Evolutionary conservation across 2,797 vertebrate species (phyloP), one percentile per base, ranked within the genome.

Genomic region (Urocyon cinereoargenteus): DNA sequence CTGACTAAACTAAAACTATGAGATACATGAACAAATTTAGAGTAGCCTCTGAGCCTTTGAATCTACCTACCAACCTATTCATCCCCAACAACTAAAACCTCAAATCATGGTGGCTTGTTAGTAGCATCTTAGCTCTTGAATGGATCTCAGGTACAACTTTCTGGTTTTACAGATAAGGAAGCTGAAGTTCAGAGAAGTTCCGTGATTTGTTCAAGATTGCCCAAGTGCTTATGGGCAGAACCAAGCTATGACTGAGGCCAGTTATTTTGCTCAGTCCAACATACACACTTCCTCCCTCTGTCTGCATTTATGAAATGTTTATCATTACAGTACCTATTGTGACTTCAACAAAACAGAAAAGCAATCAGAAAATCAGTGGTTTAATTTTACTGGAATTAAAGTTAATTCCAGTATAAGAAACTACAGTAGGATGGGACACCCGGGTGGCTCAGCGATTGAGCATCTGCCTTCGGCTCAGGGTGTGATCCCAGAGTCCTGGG

Each of bases 261-360:
- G 59, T 75, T 85, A 15, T 11, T 11, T 79, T 87, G 66, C 34
- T 78, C 31, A 68, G 55, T 62, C 18, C 62, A 73, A 14, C 26
- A 45, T 6, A 66, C 24, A 40, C 0, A 4, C 75, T 94, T 34
- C 40, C 40, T 85, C 64, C 45, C n/a, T 87, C 70, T 62, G 10
- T 78, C 68, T 51, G 28, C 61, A 49, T 82, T 28, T 90, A 78
- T 53, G n/a, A 91, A 68, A 72, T 28, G 14, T 96, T 97, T 85
- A 86, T 90, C 90, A 77, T 82, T 84, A 82, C 19, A 88, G 72
- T 78, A 51, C 51, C 55, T 72, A 40, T 18, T 77, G 77, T 5
- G 62, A 87, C 28, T 93, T 92, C 84, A 94, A 89, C 72, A 95
- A 73, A 93, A 64, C 78, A 77, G 64, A 88, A 97, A 95, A 96